Conservation (phyloP, 2,113 vertebrate species). For the Tupaia chinensis region DNA sequence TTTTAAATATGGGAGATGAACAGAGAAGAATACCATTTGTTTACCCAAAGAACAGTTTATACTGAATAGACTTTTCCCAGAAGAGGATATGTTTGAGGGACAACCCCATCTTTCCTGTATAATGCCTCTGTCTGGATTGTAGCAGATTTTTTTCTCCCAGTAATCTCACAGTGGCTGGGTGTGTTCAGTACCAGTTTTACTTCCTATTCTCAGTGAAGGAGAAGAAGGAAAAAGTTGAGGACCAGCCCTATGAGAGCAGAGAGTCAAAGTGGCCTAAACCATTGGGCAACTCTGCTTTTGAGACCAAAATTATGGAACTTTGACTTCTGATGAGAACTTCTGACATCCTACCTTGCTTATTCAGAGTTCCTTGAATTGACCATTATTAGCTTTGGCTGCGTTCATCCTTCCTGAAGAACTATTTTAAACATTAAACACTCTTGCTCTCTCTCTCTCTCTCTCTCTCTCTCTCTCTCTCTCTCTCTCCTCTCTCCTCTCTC, state of each 20-base stretch:
- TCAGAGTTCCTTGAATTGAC: not conserved
- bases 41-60: not conserved
- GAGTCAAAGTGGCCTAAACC: not conserved
- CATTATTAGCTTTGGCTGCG: not conserved
- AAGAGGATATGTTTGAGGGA: not conserved
- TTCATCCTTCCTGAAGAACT: constrained; percentile 33
- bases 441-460: not conserved
- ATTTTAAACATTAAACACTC: not conserved
- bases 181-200: not conserved
- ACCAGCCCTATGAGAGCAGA: not conserved
- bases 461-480: not conserved
- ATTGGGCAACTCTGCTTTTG: not conserved
- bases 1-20: constrained; percentile 8
- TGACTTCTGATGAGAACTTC: not conserved
- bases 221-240: not conserved
- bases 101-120: not conserved
- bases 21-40: not conserved
- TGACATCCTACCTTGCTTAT: not conserved
- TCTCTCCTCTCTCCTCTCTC: not conserved
- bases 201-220: constrained; percentile 2
- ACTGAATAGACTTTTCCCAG: not conserved
- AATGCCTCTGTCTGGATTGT: not conserved
- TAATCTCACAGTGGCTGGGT: not conserved
- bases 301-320: not conserved
- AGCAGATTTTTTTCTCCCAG: not conserved